A percentile compares a stretch with the other conserved stretches of the same genome.
These are phyloP conservation scores for Autographa gamma DNA, from an alignment of 2,888 invertebrate species.

Conservation along the genomic window DNA sequence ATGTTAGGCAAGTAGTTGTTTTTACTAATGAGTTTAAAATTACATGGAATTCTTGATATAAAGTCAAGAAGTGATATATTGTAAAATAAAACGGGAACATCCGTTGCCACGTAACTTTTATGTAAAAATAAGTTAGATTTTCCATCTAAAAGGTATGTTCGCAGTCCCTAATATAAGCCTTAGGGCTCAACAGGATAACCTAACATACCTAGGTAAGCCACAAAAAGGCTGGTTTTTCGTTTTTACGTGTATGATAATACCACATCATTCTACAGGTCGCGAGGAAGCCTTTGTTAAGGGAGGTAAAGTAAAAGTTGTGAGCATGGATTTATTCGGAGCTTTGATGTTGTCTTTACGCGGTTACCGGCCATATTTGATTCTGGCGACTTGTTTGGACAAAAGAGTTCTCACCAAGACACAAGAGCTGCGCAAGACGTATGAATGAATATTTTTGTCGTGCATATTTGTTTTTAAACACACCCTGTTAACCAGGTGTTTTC, in stretches of 20 bases:
- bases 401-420: constrained; percentile 64
- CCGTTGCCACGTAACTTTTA: not conserved
- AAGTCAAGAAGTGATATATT: no score
- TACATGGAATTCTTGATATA: no score
- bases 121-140: not conserved
- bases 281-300: constrained; percentile 76
- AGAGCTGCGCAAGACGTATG: constrained; percentile 72
- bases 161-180: constrained; percentile 15
- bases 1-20: no score
- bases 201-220: constrained; percentile 32
- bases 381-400: constrained; percentile 73
- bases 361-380: constrained; percentile 80
- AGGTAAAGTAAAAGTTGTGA: constrained; percentile 77
- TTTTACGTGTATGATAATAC: constrained; percentile 24
- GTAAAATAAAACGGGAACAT: not conserved
- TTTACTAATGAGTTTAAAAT: no score
- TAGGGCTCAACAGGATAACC: constrained; percentile 26
- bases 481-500: no score
- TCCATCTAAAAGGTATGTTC: constrained; percentile 13
- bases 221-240: constrained; percentile 20
- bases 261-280: constrained; percentile 71
- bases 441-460: constrained; percentile 35
- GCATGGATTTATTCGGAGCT: constrained; percentile 79
- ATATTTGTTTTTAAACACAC: no score
- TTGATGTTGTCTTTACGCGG: constrained; percentile 81